Evolutionary conservation across 2,797 vertebrate species (phyloP).

Genomic region (Eupleurogrammus muticus): DNA sequence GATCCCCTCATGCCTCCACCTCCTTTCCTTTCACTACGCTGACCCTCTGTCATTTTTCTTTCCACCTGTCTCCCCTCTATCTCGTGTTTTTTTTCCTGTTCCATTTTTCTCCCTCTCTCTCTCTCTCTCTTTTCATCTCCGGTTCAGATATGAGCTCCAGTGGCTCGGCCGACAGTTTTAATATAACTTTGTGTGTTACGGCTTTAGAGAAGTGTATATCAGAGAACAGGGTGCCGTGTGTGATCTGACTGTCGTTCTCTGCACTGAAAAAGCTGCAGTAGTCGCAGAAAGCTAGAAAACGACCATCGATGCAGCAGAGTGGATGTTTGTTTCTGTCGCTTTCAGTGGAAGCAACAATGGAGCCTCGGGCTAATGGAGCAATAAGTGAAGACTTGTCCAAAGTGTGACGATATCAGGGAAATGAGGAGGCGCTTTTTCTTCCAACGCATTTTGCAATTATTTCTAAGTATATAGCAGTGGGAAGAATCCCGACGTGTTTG

Average conservation of each 20-base stretch:
- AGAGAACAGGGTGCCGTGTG: not conserved
- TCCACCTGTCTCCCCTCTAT: not conserved
- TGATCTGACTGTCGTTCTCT: slow-evolving; percentile 16
- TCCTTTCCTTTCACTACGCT: not conserved
- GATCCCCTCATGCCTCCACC: slow-evolving; percentile 34
- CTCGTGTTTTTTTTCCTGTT: too few relatives aligned
- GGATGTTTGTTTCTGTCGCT: slow-evolving; percentile 15
- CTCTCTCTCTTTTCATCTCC: not conserved
- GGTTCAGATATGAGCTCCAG: slow-evolving; percentile 6
- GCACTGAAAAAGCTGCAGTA: slow-evolving; percentile 4
- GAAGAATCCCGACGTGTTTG: not conserved
- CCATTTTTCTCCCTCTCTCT: not conserved
- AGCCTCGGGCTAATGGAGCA: slow-evolving; percentile 47
- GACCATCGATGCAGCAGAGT: slow-evolving; percentile 20
- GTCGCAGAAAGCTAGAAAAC: slow-evolving; percentile 1
- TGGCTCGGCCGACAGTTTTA: slow-evolving; percentile 3
- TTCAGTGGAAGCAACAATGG: slow-evolving; percentile 28
- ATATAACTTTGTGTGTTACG: not conserved
- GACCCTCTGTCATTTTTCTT: not conserved
- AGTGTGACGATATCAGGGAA: slow-evolving; percentile 29
- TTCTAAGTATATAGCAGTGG: slow-evolving; percentile 9
- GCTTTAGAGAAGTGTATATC: slow-evolving; percentile 11
- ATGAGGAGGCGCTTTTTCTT: not conserved
- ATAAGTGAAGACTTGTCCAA: slow-evolving; percentile 47
- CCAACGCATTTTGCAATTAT: not conserved